Conservation (phyloP, 2,113 vertebrate genomes). For the Abramis brama region DNA sequence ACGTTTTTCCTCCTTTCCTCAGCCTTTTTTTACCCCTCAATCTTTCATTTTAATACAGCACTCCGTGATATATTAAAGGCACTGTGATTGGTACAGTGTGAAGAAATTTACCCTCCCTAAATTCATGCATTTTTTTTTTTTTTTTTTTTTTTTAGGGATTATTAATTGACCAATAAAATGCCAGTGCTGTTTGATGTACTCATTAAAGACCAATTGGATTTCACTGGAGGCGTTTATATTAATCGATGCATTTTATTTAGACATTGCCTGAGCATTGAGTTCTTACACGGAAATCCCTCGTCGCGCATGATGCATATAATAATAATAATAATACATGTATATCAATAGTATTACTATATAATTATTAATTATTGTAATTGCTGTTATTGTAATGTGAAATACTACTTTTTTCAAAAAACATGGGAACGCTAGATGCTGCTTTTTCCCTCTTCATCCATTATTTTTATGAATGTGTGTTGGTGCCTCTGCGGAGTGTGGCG, state of each 20-base stretch:
- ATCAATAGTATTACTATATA: too few species aligned
- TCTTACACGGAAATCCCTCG: background rate
- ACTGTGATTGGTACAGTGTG: slow-evolving; percentile 36
- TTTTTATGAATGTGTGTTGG: slow-evolving; percentile 11
- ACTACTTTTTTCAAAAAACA: background rate
- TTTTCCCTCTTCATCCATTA: slow-evolving; percentile 18
- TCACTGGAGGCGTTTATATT: slow-evolving; percentile 55
- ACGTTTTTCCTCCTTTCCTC: background rate
- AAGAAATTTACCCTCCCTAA: slow-evolving; percentile 31
- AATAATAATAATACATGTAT: background rate
- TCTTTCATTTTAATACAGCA: slow-evolving; percentile 1
- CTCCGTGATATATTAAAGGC: slow-evolving; percentile 3
- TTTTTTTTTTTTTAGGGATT: slow-evolving; percentile 84
- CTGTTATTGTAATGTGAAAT: background rate
- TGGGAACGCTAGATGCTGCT: background rate
- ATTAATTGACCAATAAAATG: slow-evolving; percentile 91
- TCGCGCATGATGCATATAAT: background rate
- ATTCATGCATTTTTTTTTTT: slow-evolving; percentile 67
- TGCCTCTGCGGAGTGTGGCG: slow-evolving; percentile 45
- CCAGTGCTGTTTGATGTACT: slow-evolving; percentile 84
- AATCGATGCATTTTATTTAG: slow-evolving; percentile 21
- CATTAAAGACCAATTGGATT: slow-evolving; percentile 89
- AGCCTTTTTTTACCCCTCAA: background rate
- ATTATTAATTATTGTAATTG: too few species aligned
- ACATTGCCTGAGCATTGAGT: slow-evolving; percentile 8